Conservation (phyloP, 2,888 invertebrate species). For the Ctena decussata region DNA sequence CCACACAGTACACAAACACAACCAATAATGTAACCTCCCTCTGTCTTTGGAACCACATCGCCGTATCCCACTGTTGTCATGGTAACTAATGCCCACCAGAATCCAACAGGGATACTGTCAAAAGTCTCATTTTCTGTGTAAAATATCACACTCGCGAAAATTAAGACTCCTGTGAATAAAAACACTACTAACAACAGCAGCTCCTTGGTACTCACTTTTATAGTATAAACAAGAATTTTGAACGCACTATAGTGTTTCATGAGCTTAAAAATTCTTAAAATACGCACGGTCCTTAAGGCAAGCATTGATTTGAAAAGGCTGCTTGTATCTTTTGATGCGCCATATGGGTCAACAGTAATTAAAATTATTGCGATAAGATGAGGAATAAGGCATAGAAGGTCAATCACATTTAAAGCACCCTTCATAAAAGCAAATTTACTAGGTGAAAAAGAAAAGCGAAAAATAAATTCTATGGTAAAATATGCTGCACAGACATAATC, state of each 20-base stretch:
- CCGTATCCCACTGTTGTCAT: slow-evolving; percentile 87
- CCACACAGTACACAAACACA: slow-evolving; percentile 85
- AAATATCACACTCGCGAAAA: slow-evolving; percentile 86
- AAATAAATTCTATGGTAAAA: slow-evolving; percentile 81
- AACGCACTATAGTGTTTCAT: slow-evolving; percentile 87
- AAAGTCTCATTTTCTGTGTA: slow-evolving; percentile 84
- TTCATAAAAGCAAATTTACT: slow-evolving; percentile 78
- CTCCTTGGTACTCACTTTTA: slow-evolving; percentile 85
- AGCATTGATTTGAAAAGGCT: slow-evolving; percentile 79
- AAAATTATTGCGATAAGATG: slow-evolving; percentile 83
- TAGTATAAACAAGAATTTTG: slow-evolving; percentile 85
- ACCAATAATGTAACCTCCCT: slow-evolving; percentile 84
- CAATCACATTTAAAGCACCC: slow-evolving; percentile 83
- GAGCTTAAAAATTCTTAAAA: slow-evolving; percentile 86
- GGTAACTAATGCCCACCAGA: slow-evolving; percentile 87
- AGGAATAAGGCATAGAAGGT: slow-evolving; percentile 84
- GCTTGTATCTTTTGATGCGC: slow-evolving; percentile 70
- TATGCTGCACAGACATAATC: slow-evolving; percentile 83
- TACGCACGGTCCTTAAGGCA: slow-evolving; percentile 82
- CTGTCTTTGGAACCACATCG: slow-evolving; percentile 83
- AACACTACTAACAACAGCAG: slow-evolving; percentile 85
- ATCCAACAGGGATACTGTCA: slow-evolving; percentile 85
- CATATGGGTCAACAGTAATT: slow-evolving; percentile 74
- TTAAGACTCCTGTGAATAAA: slow-evolving; percentile 85
- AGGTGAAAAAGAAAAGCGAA: slow-evolving; percentile 78